Evolutionary conservation across 2,797 vertebrate species (phyloP), one percentile per base, ranked within the genome.

Genomic region (Eurystomus glaucurus): DNA sequence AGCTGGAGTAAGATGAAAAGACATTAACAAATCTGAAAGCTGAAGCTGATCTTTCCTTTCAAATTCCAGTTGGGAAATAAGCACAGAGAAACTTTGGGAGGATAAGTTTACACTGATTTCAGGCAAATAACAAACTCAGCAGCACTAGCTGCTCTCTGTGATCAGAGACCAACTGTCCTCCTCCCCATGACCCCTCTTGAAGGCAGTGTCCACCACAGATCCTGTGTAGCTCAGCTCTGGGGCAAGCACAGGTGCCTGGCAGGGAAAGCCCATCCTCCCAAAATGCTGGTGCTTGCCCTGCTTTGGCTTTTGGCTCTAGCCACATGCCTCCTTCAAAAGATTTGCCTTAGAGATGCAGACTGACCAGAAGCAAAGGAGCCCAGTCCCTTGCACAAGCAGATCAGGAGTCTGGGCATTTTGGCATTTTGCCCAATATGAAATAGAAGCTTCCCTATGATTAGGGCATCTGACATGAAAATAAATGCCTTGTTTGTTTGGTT

Each of bases 321-420:
- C 61, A 37, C 2, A 3, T 74, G 19, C 15, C 22, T 88, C 15
- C 50, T 60, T 81, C 31, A 13, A 51, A 71, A 78, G 75, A 50
- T 88, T 81, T 81, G 25, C 19, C 3, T 0, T 1, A 3, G 18
- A 69, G 35, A 23, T 10, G 8, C 45, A 35, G 39, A 31, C 29
- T 78, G 51, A 35, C 13, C 37, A 51, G 65, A 55, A 64, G 4
- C 8, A 20, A 33, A 46, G 6, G 5, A 71, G 7, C 25, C 18
- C 0, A 1, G 17, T 12, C 6, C 17, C 52, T 66, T 31, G 14
- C 2, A 1, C 0, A 3, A 81, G n/a, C 26, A 61, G 12, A 28
- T 29, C 45, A 31, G 13, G 33, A n/a, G 15, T 94, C 83, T 1
- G 0, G 52, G 37, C 28, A 10, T 41, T 71, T 64, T 21, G 33